Base-by-base conservation (phyloP, 2,797 vertebrate genomes). In the Glossophaga mutica region DNA sequence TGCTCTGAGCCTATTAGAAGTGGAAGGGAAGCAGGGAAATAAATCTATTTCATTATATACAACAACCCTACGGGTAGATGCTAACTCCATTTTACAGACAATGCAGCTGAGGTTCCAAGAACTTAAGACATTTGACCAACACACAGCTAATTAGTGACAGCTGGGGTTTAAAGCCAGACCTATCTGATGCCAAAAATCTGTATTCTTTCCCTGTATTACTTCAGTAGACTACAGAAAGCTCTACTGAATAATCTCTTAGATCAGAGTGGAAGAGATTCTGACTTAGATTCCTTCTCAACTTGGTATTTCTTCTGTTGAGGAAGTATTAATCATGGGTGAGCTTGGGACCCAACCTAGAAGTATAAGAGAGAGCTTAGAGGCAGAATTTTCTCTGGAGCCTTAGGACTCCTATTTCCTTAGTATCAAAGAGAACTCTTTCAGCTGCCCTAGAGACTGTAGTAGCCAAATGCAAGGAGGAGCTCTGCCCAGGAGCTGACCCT, bases 251-350 rank as follows among this genome's bases (percentile, higher is more conserved):
- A 81, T 73, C 21, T 88, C 16, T 90, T 90, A 50, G 62, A 37
- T 95, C 24, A 84, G 57, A 34, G 26, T 62, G 42, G 83, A 91
- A 84, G 48, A 37, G 57, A 87, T 94, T 83, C 82, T 94, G 39
- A 90, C 46, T 88, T 67, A 77, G 55, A 74, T 76, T 76, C 37
- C 52, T 81, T 89, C 85, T 84, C 57, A 82, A 91, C n/a, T 83
- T 92, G 65, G 15, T 59, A 6, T 34, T 67, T 68, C 67, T 48
- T 94, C 37, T 81, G 6, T 79, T 87, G 67, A 79, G 42, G 39
- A 15, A 71, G 22, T 55, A 19, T 88, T 84, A 34, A 44, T 68
- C 46, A 42, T 55, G 46, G 39, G 29, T 88, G 83, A 92, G 21
- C 81, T 90, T 93, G 46, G 44, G 50, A 52, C 68, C 65, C 79